A percentile compares a stretch with the other conserved stretches of the same genome.
phyloP scores from a whole-genome alignment of 2,888 invertebrate species.

The Caenorhabditis afra region DNA sequence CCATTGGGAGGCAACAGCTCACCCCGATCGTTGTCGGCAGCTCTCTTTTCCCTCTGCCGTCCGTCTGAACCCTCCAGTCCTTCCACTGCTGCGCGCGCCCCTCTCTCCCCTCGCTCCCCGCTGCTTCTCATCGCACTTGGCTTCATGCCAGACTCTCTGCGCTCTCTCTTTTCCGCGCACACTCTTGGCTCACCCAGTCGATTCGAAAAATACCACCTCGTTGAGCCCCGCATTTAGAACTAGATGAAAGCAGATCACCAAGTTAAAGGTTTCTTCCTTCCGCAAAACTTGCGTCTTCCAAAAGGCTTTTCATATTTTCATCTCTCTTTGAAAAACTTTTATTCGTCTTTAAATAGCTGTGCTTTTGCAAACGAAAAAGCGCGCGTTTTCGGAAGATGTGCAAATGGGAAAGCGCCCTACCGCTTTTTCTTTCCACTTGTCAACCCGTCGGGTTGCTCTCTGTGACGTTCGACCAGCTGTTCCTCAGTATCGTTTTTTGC shows the following conservation, averaged over 20 bases:
- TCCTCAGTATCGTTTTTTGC: slow-evolving; percentile 49
- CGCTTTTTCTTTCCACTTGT: slow-evolving; percentile 1
- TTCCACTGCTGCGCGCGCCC: slow-evolving; percentile 29
- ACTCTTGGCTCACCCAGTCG: slow-evolving; percentile 23
- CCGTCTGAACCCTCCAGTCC: slow-evolving; percentile 31
- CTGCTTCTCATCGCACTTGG: slow-evolving; percentile 45
- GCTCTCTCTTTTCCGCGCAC: slow-evolving; percentile 28
- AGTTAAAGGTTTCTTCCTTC: no score
- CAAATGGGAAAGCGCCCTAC: neutral
- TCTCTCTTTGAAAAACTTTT: neutral
- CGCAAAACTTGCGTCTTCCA: no score
- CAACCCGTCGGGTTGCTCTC: slow-evolving; percentile 16
- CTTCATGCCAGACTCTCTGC: slow-evolving; percentile 41
- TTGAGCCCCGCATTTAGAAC: slow-evolving; percentile 4
- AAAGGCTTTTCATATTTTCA: neutral
- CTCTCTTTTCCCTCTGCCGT: slow-evolving; percentile 8
- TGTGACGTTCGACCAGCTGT: slow-evolving; percentile 50
- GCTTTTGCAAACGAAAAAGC: neutral
- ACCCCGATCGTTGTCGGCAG: slow-evolving; percentile 19
- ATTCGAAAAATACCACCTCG: slow-evolving; percentile 34
- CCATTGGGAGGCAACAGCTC: slow-evolving; percentile 3
- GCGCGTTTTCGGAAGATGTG: neutral
- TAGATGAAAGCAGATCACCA: no score
- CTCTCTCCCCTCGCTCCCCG: slow-evolving; percentile 43
- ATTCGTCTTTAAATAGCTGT: neutral